Conservation (phyloP, 92 coral and sea anemone species). For the Hydrozoanthus gracilis region DNA sequence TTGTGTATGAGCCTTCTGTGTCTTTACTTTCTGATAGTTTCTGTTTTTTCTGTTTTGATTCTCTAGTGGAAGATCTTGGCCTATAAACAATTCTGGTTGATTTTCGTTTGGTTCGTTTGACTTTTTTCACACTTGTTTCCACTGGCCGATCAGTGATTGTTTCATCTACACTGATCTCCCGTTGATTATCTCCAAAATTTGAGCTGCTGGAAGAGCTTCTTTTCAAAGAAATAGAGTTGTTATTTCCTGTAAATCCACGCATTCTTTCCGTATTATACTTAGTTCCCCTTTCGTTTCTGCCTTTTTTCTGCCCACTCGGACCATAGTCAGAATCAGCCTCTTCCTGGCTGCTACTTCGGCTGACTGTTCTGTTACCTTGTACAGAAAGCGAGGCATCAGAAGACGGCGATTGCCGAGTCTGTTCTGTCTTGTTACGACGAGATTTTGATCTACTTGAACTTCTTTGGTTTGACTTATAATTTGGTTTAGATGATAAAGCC, state of each 20-base stretch:
- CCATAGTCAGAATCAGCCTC: not conserved
- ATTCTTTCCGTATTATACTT: not conserved
- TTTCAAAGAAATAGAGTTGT: not conserved
- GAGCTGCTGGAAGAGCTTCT: conserved; percentile 6
- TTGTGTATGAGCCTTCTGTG: too few species aligned
- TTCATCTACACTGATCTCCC: not conserved
- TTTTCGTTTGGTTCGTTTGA: conserved; percentile 14
- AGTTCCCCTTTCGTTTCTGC: conserved; percentile 5
- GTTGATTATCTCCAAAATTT: not conserved
- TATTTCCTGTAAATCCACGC: not conserved
- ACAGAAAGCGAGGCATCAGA: conserved; percentile 20
- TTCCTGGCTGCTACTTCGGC: not conserved
- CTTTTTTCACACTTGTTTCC: not conserved
- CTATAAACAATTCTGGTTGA: not conserved
- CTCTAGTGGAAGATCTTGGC: conserved; percentile 6
- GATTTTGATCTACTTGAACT: conserved; percentile 12
- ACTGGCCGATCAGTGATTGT: not conserved
- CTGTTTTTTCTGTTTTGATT: conserved; percentile 15
- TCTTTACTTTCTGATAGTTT: conserved; percentile 17
- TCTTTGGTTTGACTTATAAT: not conserved
- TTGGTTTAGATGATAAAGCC: not conserved
- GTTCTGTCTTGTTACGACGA: not conserved
- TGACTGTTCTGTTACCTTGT: not conserved
- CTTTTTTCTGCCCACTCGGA: not conserved
- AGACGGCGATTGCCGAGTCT: not conserved